Conservation (phyloP, 2,888 invertebrate genomes). For the Spisula solida region DNA sequence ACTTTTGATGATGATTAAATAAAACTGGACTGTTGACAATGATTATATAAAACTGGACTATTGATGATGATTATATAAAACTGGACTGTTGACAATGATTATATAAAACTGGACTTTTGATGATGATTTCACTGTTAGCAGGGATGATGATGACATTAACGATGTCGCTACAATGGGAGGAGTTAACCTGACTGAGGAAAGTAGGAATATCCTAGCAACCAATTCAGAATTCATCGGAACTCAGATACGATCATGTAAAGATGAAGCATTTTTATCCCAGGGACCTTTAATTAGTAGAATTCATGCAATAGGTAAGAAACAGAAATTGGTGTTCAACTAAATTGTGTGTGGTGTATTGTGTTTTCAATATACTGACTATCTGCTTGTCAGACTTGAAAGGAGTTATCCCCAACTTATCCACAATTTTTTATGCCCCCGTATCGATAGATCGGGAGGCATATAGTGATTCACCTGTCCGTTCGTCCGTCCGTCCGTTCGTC, state of each 20-base stretch:
- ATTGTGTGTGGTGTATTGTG: too few relatives aligned
- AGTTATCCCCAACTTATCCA: too few relatives aligned
- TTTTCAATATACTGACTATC: too few relatives aligned
- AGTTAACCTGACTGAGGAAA: conserved; percentile 98
- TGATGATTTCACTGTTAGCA: conserved; percentile 72
- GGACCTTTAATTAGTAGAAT: conserved; percentile 92
- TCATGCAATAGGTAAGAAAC: conserved; percentile 91
- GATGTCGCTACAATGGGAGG: conserved; percentile 99
- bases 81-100: background rate
- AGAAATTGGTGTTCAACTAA: too few relatives aligned
- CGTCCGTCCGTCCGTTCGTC: too few relatives aligned
- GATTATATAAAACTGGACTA: too few relatives aligned
- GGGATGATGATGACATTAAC: conserved; percentile 98
- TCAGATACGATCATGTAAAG: conserved; percentile 96
- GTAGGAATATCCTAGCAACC: conserved; percentile 96
- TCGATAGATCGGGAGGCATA: too few relatives aligned
- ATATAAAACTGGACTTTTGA: background rate
- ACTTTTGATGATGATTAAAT: too few relatives aligned
- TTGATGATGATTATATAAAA: too few relatives aligned
- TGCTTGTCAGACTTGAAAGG: too few relatives aligned
- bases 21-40: background rate
- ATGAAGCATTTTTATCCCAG: conserved; percentile 94
- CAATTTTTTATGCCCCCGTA: too few relatives aligned
- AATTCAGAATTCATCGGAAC: conserved; percentile 95
- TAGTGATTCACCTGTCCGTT: too few relatives aligned